Conservation (phyloP, 2,113 vertebrate genomes). For the Grammomys dolichurus region DNA sequence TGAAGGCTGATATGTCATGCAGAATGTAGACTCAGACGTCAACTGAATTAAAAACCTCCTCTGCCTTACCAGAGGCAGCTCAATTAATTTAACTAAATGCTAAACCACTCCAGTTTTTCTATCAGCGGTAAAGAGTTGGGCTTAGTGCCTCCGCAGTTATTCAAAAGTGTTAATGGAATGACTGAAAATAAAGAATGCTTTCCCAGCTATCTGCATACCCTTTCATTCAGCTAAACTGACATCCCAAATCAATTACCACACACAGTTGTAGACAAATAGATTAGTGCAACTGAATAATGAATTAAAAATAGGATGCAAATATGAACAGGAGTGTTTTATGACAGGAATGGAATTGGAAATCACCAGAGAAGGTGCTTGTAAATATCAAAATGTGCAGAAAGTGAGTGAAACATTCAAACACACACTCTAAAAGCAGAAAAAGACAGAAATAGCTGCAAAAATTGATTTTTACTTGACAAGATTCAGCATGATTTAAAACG, state of each 20-base stretch:
- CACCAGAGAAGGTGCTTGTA: not conserved
- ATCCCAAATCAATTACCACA: not conserved
- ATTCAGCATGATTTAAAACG: not conserved
- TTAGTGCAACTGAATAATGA: not conserved
- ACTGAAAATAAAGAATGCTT: not conserved
- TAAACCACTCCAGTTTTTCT: not conserved
- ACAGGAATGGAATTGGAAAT: not conserved
- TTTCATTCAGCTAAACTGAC: not conserved
- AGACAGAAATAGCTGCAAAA: not conserved
- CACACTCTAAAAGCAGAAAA: conserved; percentile 6
- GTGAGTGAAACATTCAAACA: not conserved
- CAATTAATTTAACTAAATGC: not conserved
- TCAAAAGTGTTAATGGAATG: not conserved
- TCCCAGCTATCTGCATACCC: not conserved
- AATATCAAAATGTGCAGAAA: not conserved
- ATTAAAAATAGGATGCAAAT: not conserved
- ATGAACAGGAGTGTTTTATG: not conserved
- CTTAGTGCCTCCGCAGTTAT: not conserved
- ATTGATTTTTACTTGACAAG: not conserved
- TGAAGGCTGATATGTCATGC: not conserved
- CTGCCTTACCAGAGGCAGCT: not conserved
- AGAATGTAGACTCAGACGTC: not conserved
- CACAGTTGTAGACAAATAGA: not conserved
- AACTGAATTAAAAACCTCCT: not conserved
- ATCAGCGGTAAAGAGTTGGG: not conserved